Evolutionary conservation across 2,888 invertebrate genomes (phyloP).

Genomic region (Drosophila multiciliata): DNA sequence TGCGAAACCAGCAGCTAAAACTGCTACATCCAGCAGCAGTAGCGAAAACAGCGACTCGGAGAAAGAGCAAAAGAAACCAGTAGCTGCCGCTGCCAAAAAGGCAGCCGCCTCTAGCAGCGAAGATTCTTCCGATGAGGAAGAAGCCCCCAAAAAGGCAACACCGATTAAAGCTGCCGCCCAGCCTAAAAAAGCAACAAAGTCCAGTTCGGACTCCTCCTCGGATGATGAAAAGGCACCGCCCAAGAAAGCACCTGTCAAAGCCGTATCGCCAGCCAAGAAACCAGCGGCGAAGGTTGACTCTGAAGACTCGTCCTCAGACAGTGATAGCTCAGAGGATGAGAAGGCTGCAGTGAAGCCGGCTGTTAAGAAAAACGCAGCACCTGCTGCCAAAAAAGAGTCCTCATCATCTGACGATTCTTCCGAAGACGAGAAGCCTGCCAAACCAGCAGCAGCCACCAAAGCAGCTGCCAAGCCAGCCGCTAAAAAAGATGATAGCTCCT

Average conservation of each 20-base stretch:
- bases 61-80: slow-evolving; percentile 60
- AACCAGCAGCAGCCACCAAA: slow-evolving; percentile 32
- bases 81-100: slow-evolving; percentile 43
- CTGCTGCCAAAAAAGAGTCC: slow-evolving; percentile 74
- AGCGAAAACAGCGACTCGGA: slow-evolving; percentile 72
- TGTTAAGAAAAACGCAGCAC: slow-evolving; percentile 70
- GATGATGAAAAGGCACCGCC: slow-evolving; percentile 81
- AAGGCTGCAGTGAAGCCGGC: slow-evolving; percentile 72
- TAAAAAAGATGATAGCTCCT: slow-evolving; percentile 75
- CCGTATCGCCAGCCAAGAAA: slow-evolving; percentile 36
- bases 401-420: slow-evolving; percentile 70
- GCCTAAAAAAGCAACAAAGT: slow-evolving; percentile 56
- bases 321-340: slow-evolving; percentile 66
- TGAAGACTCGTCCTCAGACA: slow-evolving; percentile 79
- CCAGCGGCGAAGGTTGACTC: slow-evolving; percentile 51
- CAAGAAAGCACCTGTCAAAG: slow-evolving; percentile 48
- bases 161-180: slow-evolving; percentile 50
- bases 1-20: slow-evolving; percentile 20
- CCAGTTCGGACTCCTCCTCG: slow-evolving; percentile 84
- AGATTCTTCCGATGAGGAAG: slow-evolving; percentile 84
- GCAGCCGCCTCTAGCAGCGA: slow-evolving; percentile 82
- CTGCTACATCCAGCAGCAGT: slow-evolving; percentile 43
- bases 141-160: slow-evolving; percentile 37
- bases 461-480: slow-evolving; percentile 55
- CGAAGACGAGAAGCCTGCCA: slow-evolving; percentile 33